phyloP scores from a whole-genome alignment of 1,140 invertebrate genomes.

The Dolichoris vasculosae region DNA sequence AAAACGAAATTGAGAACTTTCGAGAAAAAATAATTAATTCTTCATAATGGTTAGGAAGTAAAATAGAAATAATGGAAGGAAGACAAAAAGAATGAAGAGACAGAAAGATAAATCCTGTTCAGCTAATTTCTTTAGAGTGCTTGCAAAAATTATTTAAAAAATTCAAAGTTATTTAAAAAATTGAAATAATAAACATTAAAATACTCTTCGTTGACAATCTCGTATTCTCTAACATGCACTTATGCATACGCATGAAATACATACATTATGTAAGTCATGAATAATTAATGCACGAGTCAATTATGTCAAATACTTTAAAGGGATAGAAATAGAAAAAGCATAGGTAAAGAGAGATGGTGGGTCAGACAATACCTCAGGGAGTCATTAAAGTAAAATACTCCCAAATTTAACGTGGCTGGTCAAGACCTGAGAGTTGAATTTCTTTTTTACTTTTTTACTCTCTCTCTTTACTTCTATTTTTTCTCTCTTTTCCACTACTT shows the following conservation, averaged over 20 bases:
- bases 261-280: slow-evolving; percentile 59
- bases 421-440: slow-evolving; percentile 52
- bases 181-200: too few species aligned
- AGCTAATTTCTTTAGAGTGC: too few species aligned
- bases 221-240: background rate
- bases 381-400: slow-evolving; percentile 76
- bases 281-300: slow-evolving; percentile 75
- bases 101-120: too few species aligned
- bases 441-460: slow-evolving; percentile 50
- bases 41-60: background rate
- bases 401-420: slow-evolving; percentile 73
- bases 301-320: slow-evolving; percentile 73
- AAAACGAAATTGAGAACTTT: background rate
- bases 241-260: background rate
- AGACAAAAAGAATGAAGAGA: background rate
- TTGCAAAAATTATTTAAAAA: too few species aligned
- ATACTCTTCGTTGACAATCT: background rate
- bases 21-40: slow-evolving; percentile 39
- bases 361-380: slow-evolving; percentile 73
- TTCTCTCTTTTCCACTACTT: slow-evolving; percentile 13
- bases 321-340: slow-evolving; percentile 32
- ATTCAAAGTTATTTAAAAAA: too few species aligned
- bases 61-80: background rate
- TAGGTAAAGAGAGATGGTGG: slow-evolving; percentile 55
- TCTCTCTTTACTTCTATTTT: slow-evolving; percentile 50